These are phyloP conservation scores for Eupithecia tripunctaria DNA, from an alignment of 2,888 invertebrate species.

Conservation along the genomic window DNA sequence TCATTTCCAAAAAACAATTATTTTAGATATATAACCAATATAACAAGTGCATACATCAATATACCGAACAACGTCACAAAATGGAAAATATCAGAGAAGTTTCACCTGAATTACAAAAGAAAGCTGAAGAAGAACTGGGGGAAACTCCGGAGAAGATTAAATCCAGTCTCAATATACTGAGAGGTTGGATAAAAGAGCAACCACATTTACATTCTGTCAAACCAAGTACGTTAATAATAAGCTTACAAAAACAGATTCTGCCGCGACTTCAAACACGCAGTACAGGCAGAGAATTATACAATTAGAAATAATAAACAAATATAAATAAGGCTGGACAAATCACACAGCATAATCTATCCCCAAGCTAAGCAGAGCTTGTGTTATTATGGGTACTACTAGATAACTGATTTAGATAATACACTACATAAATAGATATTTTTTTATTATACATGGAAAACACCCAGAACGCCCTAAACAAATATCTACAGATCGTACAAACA, in stretches of 20 bases:
- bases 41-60: background rate
- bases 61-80: slow-evolving; percentile 20
- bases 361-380: no score
- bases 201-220: slow-evolving; percentile 74
- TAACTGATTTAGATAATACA: no score
- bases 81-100: slow-evolving; percentile 68
- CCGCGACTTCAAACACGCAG: background rate
- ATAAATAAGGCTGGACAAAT: no score
- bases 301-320: no score
- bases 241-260: background rate
- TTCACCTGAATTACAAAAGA: slow-evolving; percentile 64
- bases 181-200: slow-evolving; percentile 80
- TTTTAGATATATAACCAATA: background rate
- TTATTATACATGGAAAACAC: no score
- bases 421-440: no score
- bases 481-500: no score
- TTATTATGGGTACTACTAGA: no score
- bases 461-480: no score
- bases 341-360: no score
- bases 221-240: slow-evolving; percentile 68
- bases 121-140: slow-evolving; percentile 76
- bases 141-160: slow-evolving; percentile 70
- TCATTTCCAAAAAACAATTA: background rate
- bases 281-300: background rate
- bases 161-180: slow-evolving; percentile 69